Conservation (phyloP, 2,113 vertebrate species). For the Aegotheles bennettii region DNA sequence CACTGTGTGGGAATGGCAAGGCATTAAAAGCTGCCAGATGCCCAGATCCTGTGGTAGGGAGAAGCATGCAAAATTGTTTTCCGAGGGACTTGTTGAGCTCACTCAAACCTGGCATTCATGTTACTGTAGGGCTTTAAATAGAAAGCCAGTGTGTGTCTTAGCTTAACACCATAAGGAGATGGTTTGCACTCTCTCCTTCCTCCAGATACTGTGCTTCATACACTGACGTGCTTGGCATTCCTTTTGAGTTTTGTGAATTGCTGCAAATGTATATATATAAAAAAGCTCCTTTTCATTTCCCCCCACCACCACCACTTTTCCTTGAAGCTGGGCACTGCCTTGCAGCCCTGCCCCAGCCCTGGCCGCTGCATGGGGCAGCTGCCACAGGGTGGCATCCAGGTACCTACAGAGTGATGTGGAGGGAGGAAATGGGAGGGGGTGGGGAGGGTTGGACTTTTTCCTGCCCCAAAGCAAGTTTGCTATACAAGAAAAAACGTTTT, state of each 20-base stretch:
- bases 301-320: not conserved
- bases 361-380: not conserved
- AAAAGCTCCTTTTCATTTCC: not conserved
- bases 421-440: not conserved
- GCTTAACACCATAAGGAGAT: slow-evolving; percentile 29
- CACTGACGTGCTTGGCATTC: slow-evolving; percentile 10
- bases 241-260: not conserved
- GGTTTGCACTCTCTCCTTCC: slow-evolving; percentile 44
- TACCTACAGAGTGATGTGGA: not conserved
- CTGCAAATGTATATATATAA: not conserved
- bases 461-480: not conserved
- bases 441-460: not conserved
- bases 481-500: not conserved
- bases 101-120: not conserved
- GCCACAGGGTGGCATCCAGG: slow-evolving; percentile 22
- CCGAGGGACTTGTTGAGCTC: not conserved
- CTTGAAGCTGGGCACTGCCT: not conserved
- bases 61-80: not conserved
- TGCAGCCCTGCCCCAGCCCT: not conserved
- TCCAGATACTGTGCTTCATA: not conserved
- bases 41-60: not conserved
- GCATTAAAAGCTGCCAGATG: not conserved
- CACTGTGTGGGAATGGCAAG: not conserved
- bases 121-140: slow-evolving; percentile 39
- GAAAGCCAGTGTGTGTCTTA: not conserved